Conservation (phyloP, 2,888 invertebrate species). For the Pristionchus exspectatus region DNA sequence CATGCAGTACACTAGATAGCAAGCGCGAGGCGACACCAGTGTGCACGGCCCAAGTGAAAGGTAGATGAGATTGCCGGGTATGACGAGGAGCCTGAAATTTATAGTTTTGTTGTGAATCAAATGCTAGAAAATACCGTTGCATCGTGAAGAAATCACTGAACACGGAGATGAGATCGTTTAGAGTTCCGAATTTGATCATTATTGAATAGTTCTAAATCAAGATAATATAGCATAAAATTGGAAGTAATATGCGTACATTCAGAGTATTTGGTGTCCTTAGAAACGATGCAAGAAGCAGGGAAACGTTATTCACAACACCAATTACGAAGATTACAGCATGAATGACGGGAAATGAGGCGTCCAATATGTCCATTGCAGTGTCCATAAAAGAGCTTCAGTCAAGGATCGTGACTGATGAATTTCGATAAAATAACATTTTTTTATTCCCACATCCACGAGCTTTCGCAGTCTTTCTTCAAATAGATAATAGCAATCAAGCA, state of each 20-base stretch:
- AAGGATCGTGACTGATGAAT: too few relatives aligned
- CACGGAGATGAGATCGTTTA: background rate
- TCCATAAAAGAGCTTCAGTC: background rate
- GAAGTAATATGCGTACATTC: background rate
- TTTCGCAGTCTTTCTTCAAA: background rate
- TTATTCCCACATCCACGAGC: background rate
- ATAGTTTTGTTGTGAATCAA: too few relatives aligned
- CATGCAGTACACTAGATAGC: background rate
- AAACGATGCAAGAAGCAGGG: background rate
- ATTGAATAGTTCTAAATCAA: background rate
- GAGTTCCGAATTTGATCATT: background rate
- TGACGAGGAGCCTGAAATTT: background rate
- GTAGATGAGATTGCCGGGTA: background rate
- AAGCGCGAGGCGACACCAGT: background rate
- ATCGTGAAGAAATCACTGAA: conserved; percentile 19
- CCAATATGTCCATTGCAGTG: background rate
- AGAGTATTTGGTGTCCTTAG: background rate
- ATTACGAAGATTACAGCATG: background rate
- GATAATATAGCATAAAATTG: background rate
- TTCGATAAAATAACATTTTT: background rate
- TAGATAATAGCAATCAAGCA: background rate
- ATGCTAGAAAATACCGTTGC: background rate
- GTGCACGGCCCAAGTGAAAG: background rate
- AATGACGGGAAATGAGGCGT: background rate
- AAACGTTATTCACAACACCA: background rate